phyloP scores from a whole-genome alignment of 2,113 vertebrate genomes.

The Eurypyga helias region DNA sequence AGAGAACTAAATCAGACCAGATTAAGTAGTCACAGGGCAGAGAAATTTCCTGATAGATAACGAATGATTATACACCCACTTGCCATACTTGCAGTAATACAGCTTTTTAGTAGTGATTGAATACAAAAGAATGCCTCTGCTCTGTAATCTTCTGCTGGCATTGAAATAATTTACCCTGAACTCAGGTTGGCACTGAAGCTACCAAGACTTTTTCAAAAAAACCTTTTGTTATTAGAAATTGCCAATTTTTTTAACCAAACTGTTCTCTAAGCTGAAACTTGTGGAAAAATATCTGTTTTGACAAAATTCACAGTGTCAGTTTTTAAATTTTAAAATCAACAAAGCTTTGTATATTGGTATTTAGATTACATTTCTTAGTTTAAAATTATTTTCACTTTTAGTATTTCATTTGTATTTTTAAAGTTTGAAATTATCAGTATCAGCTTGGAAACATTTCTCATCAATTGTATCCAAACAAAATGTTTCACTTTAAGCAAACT shows the following conservation, averaged over 20 bases:
- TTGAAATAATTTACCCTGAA: background rate
- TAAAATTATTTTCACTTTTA: background rate
- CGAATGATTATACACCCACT: background rate
- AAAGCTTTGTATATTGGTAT: background rate
- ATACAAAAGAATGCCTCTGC: background rate
- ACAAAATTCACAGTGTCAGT: background rate
- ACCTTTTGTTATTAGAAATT: background rate
- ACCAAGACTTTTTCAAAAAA: background rate
- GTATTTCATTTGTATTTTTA: background rate
- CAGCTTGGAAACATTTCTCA: background rate
- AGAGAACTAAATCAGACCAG: background rate
- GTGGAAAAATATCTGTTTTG: background rate
- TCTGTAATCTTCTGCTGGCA: background rate
- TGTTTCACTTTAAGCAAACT: background rate
- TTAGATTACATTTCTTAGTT: background rate
- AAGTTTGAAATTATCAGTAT: background rate
- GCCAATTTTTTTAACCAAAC: background rate
- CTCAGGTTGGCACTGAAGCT: background rate
- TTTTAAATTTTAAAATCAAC: background rate
- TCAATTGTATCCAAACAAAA: background rate
- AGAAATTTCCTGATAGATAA: background rate
- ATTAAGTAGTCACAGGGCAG: background rate
- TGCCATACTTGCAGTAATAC: background rate
- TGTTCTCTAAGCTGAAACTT: background rate
- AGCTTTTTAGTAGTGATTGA: background rate